Evolutionary conservation across 2,113 vertebrate genomes (phyloP), one percentile per base, ranked within the genome.

Genomic region (Phylloscopus trochilus): DNA sequence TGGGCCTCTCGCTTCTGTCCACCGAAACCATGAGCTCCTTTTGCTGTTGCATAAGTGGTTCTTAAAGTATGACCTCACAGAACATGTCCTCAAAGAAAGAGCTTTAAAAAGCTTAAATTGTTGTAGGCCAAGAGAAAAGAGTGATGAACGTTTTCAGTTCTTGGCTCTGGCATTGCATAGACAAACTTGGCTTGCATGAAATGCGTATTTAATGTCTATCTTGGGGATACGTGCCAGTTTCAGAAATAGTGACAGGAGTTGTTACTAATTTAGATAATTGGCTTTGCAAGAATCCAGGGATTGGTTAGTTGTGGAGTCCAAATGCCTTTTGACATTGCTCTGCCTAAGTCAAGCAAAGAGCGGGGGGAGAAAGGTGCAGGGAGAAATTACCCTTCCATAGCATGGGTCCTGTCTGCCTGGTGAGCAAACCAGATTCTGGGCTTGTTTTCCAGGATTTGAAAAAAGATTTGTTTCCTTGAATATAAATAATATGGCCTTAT

Each of bases 191-290:
- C 87, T 81, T 87, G 67, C 0, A 0, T 89, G 86, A 84, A 87
- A 64, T 78, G 67, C 82, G 84, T 92, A 69, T 94, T 92, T 93
- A 94, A 75, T 93, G 53, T 90, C 91, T 94, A 39, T 92, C 66
- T 86, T 77, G 24, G 55, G 75, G 87, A 79, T 90, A 83, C 0
- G 0, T 95, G 88, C 88, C 69, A 88, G 69, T 77, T 68, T 92
- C 92, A 89, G 70, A 94, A 97, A 95, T 95, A 92, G 94, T 90
- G 85, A 75, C 88, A 56, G 58, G 86, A 87, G 86, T 96, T 95
- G 90, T 94, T 97, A 47, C 93, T 95, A 90, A 97, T 96, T 96
- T 94, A 90, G 94, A 75, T 97, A 96, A 97, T 95, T 97, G 94
- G 96, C 96, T 97, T 97, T 96, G 93, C 88, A 75, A 51, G 95